phyloP scores from a whole-genome alignment of 2,888 invertebrate genomes.

The Leucophora obtusa region DNA sequence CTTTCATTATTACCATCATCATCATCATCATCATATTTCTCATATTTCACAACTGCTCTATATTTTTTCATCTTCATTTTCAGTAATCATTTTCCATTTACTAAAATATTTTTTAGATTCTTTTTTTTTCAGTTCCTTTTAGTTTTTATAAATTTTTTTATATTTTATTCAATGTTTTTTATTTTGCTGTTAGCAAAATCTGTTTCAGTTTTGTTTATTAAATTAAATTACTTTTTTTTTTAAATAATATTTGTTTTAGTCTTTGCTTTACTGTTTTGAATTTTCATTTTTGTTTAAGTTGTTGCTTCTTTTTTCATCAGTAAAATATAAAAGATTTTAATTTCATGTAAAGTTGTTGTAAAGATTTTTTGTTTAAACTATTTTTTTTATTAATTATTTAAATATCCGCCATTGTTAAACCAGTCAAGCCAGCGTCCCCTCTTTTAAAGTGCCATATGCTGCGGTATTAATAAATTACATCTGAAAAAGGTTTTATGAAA shows the following conservation, averaged over 20 bases:
- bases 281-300: constrained; percentile 51
- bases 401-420: constrained; percentile 61
- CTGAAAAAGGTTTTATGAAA: constrained; percentile 65
- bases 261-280: constrained; percentile 65
- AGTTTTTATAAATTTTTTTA: too few species aligned
- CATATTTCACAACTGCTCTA: neutral
- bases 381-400: constrained; percentile 26
- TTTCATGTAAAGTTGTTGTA: constrained; percentile 60
- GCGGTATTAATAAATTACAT: constrained; percentile 72
- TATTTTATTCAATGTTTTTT: neutral
- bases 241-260: constrained; percentile 64
- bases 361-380: constrained; percentile 41
- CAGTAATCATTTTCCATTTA: constrained; percentile 22
- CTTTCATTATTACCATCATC: neutral
- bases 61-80: constrained; percentile 23
- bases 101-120: constrained; percentile 32
- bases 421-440: constrained; percentile 61
- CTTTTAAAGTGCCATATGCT: constrained; percentile 69
- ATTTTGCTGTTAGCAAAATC: constrained; percentile 39
- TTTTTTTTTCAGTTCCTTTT: constrained; percentile 42
- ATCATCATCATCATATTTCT: neutral
- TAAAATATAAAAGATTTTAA: constrained; percentile 59
- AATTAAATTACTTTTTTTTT: constrained; percentile 27
- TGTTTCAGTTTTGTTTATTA: constrained; percentile 59
- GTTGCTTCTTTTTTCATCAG: constrained; percentile 46